A percentile compares a stretch with the other conserved stretches of the same genome.
Evolutionary conservation across 2,113 vertebrate species (phyloP).

Genomic region (Prinia subflava): DNA sequence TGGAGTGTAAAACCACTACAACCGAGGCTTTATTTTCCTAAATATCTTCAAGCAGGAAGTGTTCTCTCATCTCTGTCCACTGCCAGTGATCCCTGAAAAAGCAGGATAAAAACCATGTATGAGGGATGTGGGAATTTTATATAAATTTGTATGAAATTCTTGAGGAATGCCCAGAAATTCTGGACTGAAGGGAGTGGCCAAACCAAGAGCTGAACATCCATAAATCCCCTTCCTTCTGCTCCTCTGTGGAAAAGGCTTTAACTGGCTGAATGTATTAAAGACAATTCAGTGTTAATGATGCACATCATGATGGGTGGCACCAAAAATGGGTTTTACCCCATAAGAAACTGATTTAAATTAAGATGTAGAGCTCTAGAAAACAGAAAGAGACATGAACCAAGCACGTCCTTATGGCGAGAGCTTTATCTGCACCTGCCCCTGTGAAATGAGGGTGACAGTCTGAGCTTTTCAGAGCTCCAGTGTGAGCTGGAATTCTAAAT

Average conservation of each 20-base stretch:
- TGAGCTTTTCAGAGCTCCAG: background rate
- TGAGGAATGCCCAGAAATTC: background rate
- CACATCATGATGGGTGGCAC: background rate
- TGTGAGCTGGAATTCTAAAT: background rate
- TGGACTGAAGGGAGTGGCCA: background rate
- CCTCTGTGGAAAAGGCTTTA: background rate
- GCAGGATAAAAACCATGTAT: accelerated
- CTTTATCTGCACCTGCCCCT: background rate
- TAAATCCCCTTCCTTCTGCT: background rate
- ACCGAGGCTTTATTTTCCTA: background rate
- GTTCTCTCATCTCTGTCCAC: background rate
- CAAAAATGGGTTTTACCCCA: background rate
- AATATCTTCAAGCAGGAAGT: background rate
- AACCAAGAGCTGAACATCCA: background rate
- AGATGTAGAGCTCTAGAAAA: background rate
- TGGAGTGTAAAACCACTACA: background rate
- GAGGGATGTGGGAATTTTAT: background rate
- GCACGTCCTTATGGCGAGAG: background rate
- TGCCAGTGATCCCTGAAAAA: background rate
- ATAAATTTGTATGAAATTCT: background rate
- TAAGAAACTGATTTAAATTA: background rate
- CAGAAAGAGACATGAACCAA: background rate
- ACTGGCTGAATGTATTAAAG: background rate
- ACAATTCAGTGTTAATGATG: background rate
- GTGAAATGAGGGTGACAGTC: no score